phyloP scores from a whole-genome alignment of 2,888 invertebrate species.

The Cryptops parisi region DNA sequence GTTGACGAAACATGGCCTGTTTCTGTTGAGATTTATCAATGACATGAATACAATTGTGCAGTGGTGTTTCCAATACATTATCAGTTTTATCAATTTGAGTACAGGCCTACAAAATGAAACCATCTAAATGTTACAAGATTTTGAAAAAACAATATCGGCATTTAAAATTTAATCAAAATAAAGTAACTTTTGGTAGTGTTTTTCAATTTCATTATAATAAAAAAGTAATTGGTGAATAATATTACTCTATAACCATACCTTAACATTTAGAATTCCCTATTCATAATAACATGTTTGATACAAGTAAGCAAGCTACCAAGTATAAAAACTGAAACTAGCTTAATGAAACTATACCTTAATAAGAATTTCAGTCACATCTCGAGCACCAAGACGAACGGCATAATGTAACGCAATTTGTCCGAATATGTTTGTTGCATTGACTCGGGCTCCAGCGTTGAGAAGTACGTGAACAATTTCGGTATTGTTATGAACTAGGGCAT shows the following conservation, averaged over 20 bases:
- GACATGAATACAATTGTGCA: constrained; percentile 17
- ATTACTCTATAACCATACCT: too few relatives aligned
- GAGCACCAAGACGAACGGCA: constrained; percentile 20
- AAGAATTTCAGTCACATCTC: constrained; percentile 20
- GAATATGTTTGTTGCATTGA: constrained; percentile 19
- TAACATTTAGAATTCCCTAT: too few relatives aligned
- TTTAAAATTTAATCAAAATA: too few relatives aligned
- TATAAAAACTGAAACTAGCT: too few relatives aligned
- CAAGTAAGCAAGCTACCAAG: too few relatives aligned
- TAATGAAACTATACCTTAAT: constrained; percentile 15
- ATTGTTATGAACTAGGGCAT: constrained; percentile 30
- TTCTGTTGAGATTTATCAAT: constrained; percentile 8
- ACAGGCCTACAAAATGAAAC: constrained; percentile 12
- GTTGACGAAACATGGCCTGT: constrained; percentile 16
- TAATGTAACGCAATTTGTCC: constrained; percentile 22
- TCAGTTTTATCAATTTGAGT: constrained; percentile 16
- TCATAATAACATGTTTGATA: too few relatives aligned
- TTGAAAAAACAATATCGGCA: neutral
- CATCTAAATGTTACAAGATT: neutral
- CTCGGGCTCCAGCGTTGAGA: constrained; percentile 18
- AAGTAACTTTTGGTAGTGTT: too few relatives aligned
- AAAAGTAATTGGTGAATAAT: too few relatives aligned
- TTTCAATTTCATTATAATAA: too few relatives aligned
- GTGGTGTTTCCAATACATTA: constrained; percentile 15
- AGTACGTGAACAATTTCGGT: constrained; percentile 19